Percentiles rank a stretch among this genome's conserved stretches.
phyloP scores from a whole-genome alignment of 2,113 vertebrate genomes.

The Anarhynchus alexandrinus region DNA sequence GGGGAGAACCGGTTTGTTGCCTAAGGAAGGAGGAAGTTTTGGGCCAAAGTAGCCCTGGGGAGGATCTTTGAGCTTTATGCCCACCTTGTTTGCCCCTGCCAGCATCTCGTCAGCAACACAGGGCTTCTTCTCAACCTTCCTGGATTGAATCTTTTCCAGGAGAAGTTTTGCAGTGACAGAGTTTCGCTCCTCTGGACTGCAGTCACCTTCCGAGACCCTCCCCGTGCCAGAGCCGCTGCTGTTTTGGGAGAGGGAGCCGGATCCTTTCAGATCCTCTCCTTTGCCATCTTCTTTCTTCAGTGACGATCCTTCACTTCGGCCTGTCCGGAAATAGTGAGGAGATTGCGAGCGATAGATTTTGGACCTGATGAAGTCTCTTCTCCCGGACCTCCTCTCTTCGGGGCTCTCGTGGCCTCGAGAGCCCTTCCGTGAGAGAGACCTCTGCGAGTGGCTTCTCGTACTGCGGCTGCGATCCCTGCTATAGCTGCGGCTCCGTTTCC shows the following conservation, averaged over 20 bases:
- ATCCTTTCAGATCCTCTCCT: constrained; percentile 72
- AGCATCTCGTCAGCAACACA: constrained; percentile 71
- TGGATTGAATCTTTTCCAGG: constrained; percentile 91
- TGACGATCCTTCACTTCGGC: constrained; percentile 48
- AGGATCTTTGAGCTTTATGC: constrained; percentile 93
- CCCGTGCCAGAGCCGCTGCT: constrained; percentile 53
- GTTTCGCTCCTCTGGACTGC: constrained; percentile 86
- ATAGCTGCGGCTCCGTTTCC: constrained; percentile 86
- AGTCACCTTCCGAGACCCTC: constrained; percentile 65
- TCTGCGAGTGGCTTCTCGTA: constrained; percentile 86
- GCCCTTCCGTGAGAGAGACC: constrained; percentile 78
- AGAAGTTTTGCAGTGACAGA: constrained; percentile 90
- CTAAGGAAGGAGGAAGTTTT: constrained; percentile 90
- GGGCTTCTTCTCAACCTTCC: constrained; percentile 79
- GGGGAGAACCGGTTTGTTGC: constrained; percentile 89
- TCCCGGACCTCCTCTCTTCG: constrained; percentile 70
- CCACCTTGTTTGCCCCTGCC: constrained; percentile 77
- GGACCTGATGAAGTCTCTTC: constrained; percentile 91
- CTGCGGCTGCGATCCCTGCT: constrained; percentile 85
- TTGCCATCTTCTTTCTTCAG: constrained; percentile 71
- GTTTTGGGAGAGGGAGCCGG: constrained; percentile 64
- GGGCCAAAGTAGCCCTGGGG: constrained; percentile 98
- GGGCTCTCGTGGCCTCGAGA: constrained; percentile 82
- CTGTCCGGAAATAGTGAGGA: constrained; percentile 79
- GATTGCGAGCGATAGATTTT: constrained; percentile 96